Evolutionary conservation across 2,797 vertebrate species (phyloP), one percentile per base, ranked within the genome.

Genomic region (Sebastes diploproa): DNA sequence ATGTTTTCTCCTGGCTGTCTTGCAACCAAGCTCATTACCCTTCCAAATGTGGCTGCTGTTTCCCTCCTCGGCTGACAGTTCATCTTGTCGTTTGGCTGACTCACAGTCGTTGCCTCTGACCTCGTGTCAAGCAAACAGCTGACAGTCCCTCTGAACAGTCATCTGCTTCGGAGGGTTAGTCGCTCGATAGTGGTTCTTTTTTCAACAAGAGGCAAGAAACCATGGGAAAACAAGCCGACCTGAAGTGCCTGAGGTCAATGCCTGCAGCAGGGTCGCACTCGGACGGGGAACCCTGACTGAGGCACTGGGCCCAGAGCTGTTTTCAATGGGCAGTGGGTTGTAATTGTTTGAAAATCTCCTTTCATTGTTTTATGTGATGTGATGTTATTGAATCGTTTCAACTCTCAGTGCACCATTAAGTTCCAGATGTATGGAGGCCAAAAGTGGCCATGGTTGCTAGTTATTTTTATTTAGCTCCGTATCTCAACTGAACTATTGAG

Each of bases 1-100:
- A 16, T 81, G 67, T 85, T 89, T 83, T 46, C 83, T 83, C 69
- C 77, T 65, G 78, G 78, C 88, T 87, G 80, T 78, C 55, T 73
- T 67, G 36, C 59, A 76, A 80, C 83, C 1, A 72, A 88, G 86
- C 91, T 94, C 90, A 92, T 95, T 94, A 93, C 78, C 86, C 88
- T 93, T 94, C 84, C 90, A 93, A 93, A 95, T 94, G 75, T 77
- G 71, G 67, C 82, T 77, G 78, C 87, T 78, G 73, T 68, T 67
- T 64, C 72, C 25, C 42, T 72, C 78, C 54, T 77, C 36, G 55
- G 75, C 87, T 89, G 92, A 92, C 90, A 91, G 76, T 52, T 72
- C 69, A n/a, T 87, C 85, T 82, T 88, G 86, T 88, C 81, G 83
- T 88, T 82, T 75, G 81, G 84, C 83, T 71, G 87, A 82, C 77